phyloP scores from a whole-genome alignment of 2,113 vertebrate species.

The Engystomops pustulosus region DNA sequence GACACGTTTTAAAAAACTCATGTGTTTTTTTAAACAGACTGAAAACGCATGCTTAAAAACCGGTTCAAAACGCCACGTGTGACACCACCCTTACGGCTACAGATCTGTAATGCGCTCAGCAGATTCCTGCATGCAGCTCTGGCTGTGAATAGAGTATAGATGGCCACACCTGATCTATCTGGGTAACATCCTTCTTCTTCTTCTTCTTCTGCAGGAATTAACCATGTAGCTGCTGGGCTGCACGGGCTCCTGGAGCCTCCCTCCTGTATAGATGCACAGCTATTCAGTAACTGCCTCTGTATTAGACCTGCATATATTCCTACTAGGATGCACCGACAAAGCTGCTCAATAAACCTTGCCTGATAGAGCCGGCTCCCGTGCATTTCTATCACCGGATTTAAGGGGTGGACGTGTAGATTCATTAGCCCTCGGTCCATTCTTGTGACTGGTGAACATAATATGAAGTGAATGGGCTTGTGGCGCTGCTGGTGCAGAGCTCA shows the following conservation, averaged over 20 bases:
- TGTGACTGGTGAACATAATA: no score
- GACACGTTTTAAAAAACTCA: no score
- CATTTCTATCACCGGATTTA: background rate
- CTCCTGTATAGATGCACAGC: conserved; percentile 66
- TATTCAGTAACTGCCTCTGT: conserved; percentile 56
- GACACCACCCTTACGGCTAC: no score
- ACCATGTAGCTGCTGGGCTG: conserved; percentile 73
- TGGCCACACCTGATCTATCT: background rate
- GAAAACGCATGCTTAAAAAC: no score
- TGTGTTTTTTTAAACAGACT: no score
- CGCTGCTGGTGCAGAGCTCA: background rate
- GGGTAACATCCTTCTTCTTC: background rate
- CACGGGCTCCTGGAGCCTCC: background rate
- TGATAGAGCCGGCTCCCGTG: background rate
- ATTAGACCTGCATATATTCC: conserved; percentile 40
- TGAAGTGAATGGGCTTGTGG: background rate
- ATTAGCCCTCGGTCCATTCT: no score
- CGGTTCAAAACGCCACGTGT: no score
- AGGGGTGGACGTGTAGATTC: no score
- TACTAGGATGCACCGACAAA: conserved; percentile 34
- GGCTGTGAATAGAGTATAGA: background rate
- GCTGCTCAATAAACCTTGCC: conserved; percentile 61
- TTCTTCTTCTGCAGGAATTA: conserved; percentile 72
- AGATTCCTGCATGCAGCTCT: background rate
- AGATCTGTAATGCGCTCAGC: background rate